Percentiles rank a stretch among this genome's conserved stretches.
phyloP scores from a whole-genome alignment of 2,113 vertebrate species.

The Columba janthina region DNA sequence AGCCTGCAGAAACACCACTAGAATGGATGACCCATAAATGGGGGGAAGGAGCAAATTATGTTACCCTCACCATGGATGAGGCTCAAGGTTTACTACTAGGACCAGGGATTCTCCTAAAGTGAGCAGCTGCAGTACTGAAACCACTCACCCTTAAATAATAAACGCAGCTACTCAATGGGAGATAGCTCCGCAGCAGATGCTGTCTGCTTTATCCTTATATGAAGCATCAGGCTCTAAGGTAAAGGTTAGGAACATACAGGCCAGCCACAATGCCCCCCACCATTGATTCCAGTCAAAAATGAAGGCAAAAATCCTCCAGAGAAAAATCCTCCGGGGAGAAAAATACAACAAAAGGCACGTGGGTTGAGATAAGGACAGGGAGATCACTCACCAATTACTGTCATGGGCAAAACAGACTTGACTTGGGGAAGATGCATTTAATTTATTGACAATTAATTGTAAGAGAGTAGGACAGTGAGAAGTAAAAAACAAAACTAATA shows the following conservation, averaged over 20 bases:
- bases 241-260: background rate
- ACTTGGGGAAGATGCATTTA: no score
- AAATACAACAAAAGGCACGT: no score
- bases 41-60: background rate
- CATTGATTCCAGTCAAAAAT: background rate
- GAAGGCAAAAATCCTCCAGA: background rate
- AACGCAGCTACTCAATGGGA: background rate
- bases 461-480: no score
- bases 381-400: no score
- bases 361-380: no score
- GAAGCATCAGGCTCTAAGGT: background rate
- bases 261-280: background rate
- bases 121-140: background rate
- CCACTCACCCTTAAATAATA: background rate
- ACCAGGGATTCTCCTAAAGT: background rate
- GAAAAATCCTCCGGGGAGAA: no score
- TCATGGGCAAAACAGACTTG: no score
- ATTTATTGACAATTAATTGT: no score
- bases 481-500: no score
- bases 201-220: background rate
- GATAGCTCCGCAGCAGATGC: background rate
- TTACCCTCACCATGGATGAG: background rate
- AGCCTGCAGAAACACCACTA: background rate
- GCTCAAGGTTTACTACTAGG: background rate
- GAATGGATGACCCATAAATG: background rate